Percentiles rank a stretch among this genome's conserved stretches.
Conservation (phyloP, 2,113 vertebrate genomes). For the Coturnix japonica region DNA sequence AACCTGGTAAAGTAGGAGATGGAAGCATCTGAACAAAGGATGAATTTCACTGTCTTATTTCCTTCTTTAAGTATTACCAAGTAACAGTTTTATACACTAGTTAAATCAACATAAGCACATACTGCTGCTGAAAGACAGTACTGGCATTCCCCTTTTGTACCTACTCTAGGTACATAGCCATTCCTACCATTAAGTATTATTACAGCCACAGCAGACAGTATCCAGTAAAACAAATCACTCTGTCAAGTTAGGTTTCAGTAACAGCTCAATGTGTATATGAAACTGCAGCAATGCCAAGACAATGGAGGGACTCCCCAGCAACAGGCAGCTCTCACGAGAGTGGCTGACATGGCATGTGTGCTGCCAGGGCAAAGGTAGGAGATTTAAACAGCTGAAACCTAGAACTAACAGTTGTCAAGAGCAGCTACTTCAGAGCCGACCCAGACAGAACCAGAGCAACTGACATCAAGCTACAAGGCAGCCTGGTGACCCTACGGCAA, state of each 20-base stretch:
- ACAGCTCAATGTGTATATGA: not conserved
- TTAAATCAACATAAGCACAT: not conserved
- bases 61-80: fast-evolving
- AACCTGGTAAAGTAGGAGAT: not conserved
- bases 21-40: not conserved
- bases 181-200: not conserved
- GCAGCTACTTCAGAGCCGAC: no score
- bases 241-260: conserved; percentile 23
- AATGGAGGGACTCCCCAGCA: no score
- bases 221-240: conserved; percentile 43
- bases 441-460: no score
- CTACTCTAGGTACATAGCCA: not conserved
- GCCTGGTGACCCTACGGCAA: no score
- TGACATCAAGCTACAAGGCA: no score
- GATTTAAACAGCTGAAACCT: no score
- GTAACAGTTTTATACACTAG: not conserved
- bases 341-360: no score
- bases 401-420: no score
- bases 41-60: not conserved
- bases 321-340: no score
- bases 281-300: not conserved
- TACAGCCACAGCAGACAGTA: not conserved
- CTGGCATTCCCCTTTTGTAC: fast-evolving
- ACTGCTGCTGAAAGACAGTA: not conserved
- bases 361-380: no score